These are phyloP conservation scores for Glaucidium brasilianum DNA, from an alignment of 2,113 vertebrate genomes.

Conservation along the genomic window DNA sequence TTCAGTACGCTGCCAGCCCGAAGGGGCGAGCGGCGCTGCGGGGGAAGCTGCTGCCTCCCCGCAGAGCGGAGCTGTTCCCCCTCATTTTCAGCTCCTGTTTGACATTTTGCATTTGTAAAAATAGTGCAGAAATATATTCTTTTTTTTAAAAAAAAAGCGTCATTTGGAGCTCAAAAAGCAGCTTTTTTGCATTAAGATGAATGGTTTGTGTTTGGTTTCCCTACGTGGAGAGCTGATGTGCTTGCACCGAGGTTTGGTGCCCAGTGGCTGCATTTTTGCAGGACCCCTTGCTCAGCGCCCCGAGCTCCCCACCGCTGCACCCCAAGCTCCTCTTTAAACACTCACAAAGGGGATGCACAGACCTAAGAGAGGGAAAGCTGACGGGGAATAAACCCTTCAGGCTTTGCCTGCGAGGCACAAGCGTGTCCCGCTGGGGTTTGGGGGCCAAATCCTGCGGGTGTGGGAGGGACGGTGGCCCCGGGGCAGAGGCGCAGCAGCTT, in stretches of 20 bases:
- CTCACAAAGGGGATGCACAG: background rate
- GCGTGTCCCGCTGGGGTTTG: rapidly evolving
- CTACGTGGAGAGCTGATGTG: rapidly evolving
- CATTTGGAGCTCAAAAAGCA: background rate
- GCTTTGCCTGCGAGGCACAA: background rate
- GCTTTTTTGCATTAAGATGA: background rate
- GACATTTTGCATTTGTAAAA: background rate
- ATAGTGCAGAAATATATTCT: background rate
- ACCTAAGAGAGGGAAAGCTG: background rate
- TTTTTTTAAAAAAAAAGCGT: background rate
- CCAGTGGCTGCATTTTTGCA: background rate
- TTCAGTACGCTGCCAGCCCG: background rate
- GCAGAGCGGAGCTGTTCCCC: background rate
- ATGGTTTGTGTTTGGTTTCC: background rate
- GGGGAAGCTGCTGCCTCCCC: background rate
- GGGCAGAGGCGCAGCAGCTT: background rate
- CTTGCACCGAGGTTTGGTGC: background rate
- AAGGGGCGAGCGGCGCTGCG: rapidly evolving
- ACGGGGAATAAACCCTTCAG: background rate
- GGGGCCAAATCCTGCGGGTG: background rate
- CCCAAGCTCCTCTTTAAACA: background rate
- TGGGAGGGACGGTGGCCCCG: rapidly evolving
- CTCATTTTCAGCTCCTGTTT: background rate
- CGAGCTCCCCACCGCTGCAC: rapidly evolving
- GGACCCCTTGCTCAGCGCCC: rapidly evolving